phyloP scores from a whole-genome alignment of 2,888 invertebrate genomes.

The Arctia plantaginis region DNA sequence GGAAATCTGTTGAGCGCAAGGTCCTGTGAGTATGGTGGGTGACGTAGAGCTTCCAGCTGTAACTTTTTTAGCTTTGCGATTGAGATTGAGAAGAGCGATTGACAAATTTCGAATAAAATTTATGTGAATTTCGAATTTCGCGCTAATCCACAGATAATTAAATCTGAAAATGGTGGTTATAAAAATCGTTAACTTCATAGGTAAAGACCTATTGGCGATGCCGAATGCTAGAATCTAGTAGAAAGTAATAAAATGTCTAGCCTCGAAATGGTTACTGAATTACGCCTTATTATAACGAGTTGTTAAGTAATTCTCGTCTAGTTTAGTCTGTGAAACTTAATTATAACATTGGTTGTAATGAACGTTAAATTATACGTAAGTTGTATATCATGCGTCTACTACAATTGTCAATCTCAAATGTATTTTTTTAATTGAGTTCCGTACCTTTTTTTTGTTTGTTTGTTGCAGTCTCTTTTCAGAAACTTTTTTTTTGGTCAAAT shows the following conservation, averaged over 20 bases:
- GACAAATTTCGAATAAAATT: no score
- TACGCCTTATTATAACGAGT: constrained; percentile 12
- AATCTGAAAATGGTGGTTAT: no score
- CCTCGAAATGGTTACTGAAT: not conserved
- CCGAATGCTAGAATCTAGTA: not conserved
- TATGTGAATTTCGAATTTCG: no score
- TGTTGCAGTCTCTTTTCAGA: not conserved
- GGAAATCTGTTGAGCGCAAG: no score
- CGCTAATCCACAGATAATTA: no score
- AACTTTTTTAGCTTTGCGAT: no score
- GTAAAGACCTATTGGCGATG: no score
- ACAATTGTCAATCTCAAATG: constrained; percentile 23
- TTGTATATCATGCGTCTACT: not conserved
- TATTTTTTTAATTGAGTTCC: constrained; percentile 14
- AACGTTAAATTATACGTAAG: constrained; percentile 7
- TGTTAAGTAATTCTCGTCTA: constrained; percentile 23
- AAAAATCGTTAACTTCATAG: no score
- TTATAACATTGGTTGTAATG: constrained; percentile 18
- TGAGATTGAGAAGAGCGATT: no score
- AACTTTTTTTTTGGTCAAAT: not conserved
- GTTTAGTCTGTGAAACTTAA: constrained; percentile 13
- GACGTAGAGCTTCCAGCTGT: no score
- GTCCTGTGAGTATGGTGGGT: no score
- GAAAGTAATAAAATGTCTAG: not conserved
- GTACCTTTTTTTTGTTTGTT: not conserved